These are phyloP conservation scores for Coelinius sp. DNA, from an alignment of 2,888 invertebrate genomes.

Conservation along the genomic window DNA sequence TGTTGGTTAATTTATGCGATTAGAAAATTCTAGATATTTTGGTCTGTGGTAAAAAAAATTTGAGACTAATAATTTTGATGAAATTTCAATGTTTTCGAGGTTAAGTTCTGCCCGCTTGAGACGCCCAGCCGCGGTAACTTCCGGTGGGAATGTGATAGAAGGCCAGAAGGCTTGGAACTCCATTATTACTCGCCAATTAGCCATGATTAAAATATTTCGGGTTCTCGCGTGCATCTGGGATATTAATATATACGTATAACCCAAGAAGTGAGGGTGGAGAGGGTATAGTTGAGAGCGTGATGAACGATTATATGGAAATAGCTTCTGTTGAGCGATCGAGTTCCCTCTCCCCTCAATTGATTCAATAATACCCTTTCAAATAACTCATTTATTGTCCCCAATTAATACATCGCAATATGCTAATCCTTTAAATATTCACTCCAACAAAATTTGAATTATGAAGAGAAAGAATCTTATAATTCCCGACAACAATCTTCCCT, in stretches of 20 bases:
- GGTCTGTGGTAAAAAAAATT: not conserved
- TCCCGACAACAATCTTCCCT: not conserved
- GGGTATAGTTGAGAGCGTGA: slow-evolving; percentile 41
- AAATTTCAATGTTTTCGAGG: not conserved
- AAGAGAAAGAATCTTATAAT: not conserved
- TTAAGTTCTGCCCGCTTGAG: not conserved
- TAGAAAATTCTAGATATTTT: slow-evolving; percentile 8
- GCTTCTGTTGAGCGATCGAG: slow-evolving; percentile 50
- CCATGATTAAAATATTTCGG: slow-evolving; percentile 71
- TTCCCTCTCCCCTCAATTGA: slow-evolving; percentile 59
- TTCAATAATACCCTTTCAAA: slow-evolving; percentile 59
- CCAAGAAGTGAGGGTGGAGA: slow-evolving; percentile 40
- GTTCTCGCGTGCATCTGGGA: slow-evolving; percentile 68
- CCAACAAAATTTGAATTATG: not conserved
- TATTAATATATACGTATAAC: slow-evolving; percentile 67
- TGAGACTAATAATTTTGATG: not conserved
- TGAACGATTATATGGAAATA: slow-evolving; percentile 68
- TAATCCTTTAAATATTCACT: not conserved
- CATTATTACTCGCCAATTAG: slow-evolving; percentile 70
- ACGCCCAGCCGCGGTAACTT: slow-evolving; percentile 30
- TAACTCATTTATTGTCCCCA: not conserved
- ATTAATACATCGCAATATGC: not conserved
- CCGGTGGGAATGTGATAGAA: slow-evolving; percentile 46
- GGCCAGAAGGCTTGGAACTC: slow-evolving; percentile 61
- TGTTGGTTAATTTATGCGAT: slow-evolving; percentile 57